Base-by-base conservation (phyloP, 2,888 invertebrate species). In the Stratiomys singularior region DNA sequence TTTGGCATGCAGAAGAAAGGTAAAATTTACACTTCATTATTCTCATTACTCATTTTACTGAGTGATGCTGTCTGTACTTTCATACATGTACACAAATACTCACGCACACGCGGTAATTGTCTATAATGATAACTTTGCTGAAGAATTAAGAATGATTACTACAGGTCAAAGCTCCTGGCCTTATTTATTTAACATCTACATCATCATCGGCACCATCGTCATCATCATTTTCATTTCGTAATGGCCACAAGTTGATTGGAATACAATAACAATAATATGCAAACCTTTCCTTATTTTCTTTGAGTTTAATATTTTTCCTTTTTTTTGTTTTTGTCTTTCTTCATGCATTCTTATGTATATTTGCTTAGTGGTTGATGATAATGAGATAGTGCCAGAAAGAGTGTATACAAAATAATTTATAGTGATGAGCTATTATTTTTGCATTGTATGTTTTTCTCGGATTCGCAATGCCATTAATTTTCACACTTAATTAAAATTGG, bases 81-180 rank as follows among this genome's bases (percentile, higher is more conserved):
- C 58, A 25, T 4, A 21, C 11, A 18, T 60, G 25, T 23, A 21
- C 3, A 60, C 58, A 9, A 21, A 21, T 5, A 21, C 2, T 23
- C 4, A 21, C n/a, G n/a, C n/a, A n/a, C n/a, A n/a, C n/a, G n/a
- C n/a, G n/a, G n/a, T n/a, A 60, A 60, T 60, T 60, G 58, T 60
- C 21, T 60, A 3, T 60, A 60, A 60, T 60, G 58, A 25, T 60
- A 21, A 23, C 23, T 60, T 18, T 23, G 4, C 7, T 60, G 58
- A 60, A 13, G 23, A 60, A 60, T 60, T 60, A 60, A 60, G 21
- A 60, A 60, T 25, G 21, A 18, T 18, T 25, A 5, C 23, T 25
- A 52, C n/a, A 52, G 52, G 52, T 52, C 52, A 52, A 52, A 52
- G 52, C 52, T 52, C 52, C 52, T 13, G 18, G 52, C 52, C 52